A percentile compares a stretch with the other conserved stretches of the same genome.
phyloP scores from a whole-genome alignment of 2,113 vertebrate species.

The Amia ocellicauda region DNA sequence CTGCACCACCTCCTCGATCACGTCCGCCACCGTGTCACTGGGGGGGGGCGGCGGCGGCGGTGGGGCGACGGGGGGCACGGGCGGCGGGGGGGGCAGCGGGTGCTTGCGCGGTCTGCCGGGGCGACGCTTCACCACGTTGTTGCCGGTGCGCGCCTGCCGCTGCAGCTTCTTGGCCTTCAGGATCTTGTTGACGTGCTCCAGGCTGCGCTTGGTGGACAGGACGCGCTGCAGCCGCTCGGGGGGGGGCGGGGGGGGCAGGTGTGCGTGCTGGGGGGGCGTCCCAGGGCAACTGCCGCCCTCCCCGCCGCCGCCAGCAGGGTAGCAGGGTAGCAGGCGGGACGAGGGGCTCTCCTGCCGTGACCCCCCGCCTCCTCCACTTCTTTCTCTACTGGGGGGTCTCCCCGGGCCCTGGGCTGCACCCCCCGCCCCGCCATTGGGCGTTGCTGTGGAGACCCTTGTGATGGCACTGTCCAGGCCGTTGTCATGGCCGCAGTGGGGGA shows the following conservation, averaged over 20 bases:
- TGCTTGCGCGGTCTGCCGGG: constrained; percentile 88
- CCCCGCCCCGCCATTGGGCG: not conserved
- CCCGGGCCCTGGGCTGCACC: constrained; percentile 54
- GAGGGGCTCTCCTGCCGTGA: constrained; percentile 48
- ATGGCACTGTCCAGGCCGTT: constrained; percentile 45
- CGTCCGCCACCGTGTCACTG: constrained; percentile 62
- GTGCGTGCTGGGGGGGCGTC: not conserved
- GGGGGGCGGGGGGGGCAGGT: constrained; percentile 46
- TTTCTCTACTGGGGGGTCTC: constrained; percentile 52
- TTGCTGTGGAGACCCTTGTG: constrained; percentile 39
- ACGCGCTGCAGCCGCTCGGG: constrained; percentile 53
- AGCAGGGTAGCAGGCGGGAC: constrained; percentile 17
- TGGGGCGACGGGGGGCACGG: constrained; percentile 7
- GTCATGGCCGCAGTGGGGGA: constrained; percentile 47
- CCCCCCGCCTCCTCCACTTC: no score
- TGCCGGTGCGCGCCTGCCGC: constrained; percentile 67
- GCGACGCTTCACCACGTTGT: constrained; percentile 71
- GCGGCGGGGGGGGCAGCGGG: constrained; percentile 54
- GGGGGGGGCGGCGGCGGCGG: constrained; percentile 29
- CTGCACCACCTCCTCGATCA: constrained; percentile 79
- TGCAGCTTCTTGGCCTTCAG: constrained; percentile 76
- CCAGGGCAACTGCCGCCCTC: no score
- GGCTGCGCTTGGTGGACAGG: constrained; percentile 76
- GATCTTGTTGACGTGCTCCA: constrained; percentile 77
- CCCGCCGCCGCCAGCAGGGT: constrained; percentile 24